Base-by-base conservation (phyloP, 2,797 vertebrate species). In the Catamblyrhynchus diadema region DNA sequence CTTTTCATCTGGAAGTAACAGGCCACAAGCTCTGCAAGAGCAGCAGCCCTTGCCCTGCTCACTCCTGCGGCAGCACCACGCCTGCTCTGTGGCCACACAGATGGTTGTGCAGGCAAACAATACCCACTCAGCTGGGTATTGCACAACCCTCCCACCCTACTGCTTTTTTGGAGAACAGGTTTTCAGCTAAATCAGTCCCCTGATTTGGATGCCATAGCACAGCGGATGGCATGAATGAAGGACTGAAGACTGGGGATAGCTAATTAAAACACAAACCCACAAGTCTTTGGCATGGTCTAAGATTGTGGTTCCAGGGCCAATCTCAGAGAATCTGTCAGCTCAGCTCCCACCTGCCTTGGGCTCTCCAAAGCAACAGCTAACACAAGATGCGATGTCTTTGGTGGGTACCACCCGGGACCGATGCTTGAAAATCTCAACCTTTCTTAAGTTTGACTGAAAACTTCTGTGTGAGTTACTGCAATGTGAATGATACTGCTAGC, bases 121-220 rank as follows among this genome's bases (percentile, higher is more conserved):
- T 2, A 62, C 7, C 9, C 10, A 42, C 0, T 4, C 1, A 9
- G 32, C 21, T 56, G 41, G 48, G 47, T 41, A 41, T 41, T 16
- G 73, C 10, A 78, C 69, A 75, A n/a, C 10, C 6, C 9, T 64
- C 18, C 9, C 12, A 7, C 2, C 6, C 3, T 10, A 6, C 4
- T 61, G 33, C 5, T 33, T 37, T 30, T 84, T 28, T 39, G 45
- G 22, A 66, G 47, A 13, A 59, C 12, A 48, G 20, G 35, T 78
- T 86, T 53, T 88, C 75, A 92, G 42, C 18, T 41, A 53, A 24
- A 75, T 44, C 28, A 33, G 18, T 35, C n/a, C 22, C n/a, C 35
- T 28, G 23, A 57, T 48, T 48, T 19, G 35, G 25, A 57, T 69
- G 45, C 28, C 30, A 1, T 24, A 54, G 57, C 9, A 57, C 28